Base-by-base conservation (phyloP, 2,888 invertebrate genomes). In the Euplagia quadripunctaria region DNA sequence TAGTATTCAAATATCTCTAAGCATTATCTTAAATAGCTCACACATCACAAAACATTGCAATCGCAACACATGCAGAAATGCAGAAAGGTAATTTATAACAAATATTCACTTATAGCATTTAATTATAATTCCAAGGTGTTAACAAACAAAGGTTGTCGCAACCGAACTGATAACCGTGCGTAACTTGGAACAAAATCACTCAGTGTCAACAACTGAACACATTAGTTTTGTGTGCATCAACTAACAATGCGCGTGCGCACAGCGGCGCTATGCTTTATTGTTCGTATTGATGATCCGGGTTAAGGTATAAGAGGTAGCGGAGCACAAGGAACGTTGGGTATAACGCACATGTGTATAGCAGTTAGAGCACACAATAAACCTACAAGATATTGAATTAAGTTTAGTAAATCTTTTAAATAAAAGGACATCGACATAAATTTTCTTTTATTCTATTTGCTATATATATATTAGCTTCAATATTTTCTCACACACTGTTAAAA, bases 231-330 rank as follows among this genome's bases (percentile, higher is more conserved):
- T 75, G 74, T 68, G 72, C 71, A 71, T 76, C 65, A 70, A 78
- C 70, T 79, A 74, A 78, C 82, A 72, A 74, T 76, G 86, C 85
- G 85, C 81, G 82, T 83, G 84, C 81, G 83, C 85, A 79, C 79
- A 73, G 68, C 77, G 76, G 78, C 81, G 80, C 71, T 64, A 78
- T 74, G 78, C 71, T 78, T 73, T 78, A 82, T 86, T 86, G 83
- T 87, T 77, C 82, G 82, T 71, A 76, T 70, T 77, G 74, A 20
- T 51, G 49, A 49, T 69, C 49, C 71, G 65, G 69, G 69, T 64
- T 46, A 49, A 65, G 61, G 20, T 49, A 43, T 20, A 61, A 63
- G 55, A 71, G 42, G 52, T 11, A 31, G 65, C 55, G 70, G n/a
- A 9, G 2, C 49, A 65, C 7, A 55, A n/a, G 4, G 55, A 55